Evolutionary conservation across 2,888 invertebrate species (phyloP).

Genomic region (Agapostemon virescens): DNA sequence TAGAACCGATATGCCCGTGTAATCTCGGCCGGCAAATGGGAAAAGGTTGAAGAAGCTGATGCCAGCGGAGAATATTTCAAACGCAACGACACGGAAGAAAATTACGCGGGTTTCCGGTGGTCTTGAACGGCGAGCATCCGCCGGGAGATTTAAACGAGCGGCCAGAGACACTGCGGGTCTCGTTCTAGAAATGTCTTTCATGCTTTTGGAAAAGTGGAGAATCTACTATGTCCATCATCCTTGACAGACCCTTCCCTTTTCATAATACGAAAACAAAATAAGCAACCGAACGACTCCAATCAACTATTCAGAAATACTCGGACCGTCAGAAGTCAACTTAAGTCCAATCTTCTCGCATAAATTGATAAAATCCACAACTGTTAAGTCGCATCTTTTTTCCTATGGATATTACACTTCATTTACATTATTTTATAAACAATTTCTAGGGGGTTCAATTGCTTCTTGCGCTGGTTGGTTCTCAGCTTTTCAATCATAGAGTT

Average conservation of each 20-base stretch:
- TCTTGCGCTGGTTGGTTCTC: too few relatives aligned
- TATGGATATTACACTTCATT: too few relatives aligned
- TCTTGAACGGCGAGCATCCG: conserved; percentile 8
- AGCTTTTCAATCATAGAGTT: too few relatives aligned
- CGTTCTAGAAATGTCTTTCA: background rate
- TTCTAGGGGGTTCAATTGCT: too few relatives aligned
- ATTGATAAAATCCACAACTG: too few relatives aligned
- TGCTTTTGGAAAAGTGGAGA: background rate
- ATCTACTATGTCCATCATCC: background rate
- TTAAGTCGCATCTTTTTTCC: too few relatives aligned
- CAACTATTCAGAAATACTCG: too few relatives aligned
- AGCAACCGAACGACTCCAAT: too few relatives aligned
- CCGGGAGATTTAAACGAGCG: conserved; percentile 25
- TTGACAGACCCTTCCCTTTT: background rate
- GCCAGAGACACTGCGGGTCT: background rate
- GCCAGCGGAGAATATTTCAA: conserved; percentile 33
- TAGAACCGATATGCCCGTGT: conserved; percentile 8
- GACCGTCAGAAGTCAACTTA: too few relatives aligned
- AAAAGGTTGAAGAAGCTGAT: conserved; percentile 29
- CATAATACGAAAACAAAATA: background rate
- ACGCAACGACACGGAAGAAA: conserved; percentile 45
- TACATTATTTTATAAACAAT: too few relatives aligned
- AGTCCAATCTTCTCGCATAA: too few relatives aligned
- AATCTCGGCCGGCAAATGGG: conserved; percentile 26
- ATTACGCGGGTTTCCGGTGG: conserved; percentile 32